phyloP scores from a whole-genome alignment of 1,140 invertebrate genomes.

The Solenopsis fugax region DNA sequence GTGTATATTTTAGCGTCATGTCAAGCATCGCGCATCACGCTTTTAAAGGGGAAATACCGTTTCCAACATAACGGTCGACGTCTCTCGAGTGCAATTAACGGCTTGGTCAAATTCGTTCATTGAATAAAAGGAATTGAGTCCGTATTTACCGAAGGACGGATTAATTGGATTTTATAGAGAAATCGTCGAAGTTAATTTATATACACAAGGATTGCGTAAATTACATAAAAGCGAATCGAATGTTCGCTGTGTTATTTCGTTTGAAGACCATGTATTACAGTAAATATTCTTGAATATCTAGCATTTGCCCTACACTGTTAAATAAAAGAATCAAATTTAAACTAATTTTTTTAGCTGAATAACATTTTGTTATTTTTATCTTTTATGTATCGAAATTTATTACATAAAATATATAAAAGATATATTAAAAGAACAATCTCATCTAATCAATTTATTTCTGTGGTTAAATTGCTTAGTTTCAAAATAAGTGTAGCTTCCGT shows the following conservation, averaged over 20 bases:
- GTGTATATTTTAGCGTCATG: conserved; percentile 27
- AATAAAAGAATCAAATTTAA: no score
- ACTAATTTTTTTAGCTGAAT: no score
- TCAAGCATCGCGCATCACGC: conserved; percentile 30
- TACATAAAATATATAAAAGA: no score
- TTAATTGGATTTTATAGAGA: conserved; percentile 29
- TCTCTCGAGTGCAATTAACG: conserved; percentile 22
- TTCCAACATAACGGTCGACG: conserved; percentile 1
- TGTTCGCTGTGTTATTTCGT: not conserved
- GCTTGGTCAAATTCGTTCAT: not conserved
- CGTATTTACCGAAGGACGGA: conserved; percentile 6
- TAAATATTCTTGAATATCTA: not conserved
- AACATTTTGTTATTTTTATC: no score
- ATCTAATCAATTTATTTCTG: no score
- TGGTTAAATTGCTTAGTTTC: no score
- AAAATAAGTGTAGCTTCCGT: no score
- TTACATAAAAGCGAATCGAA: not conserved
- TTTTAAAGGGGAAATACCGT: conserved; percentile 70
- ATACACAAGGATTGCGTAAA: not conserved
- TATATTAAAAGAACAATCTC: no score
- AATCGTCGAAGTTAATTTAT: not conserved
- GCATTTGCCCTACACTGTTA: not conserved
- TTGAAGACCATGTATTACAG: not conserved
- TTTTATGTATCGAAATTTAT: no score
- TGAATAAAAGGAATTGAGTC: conserved; percentile 15